Evolutionary conservation across 2,113 vertebrate species (phyloP), one percentile per base, ranked within the genome.

Genomic region (Steatornis caripensis): DNA sequence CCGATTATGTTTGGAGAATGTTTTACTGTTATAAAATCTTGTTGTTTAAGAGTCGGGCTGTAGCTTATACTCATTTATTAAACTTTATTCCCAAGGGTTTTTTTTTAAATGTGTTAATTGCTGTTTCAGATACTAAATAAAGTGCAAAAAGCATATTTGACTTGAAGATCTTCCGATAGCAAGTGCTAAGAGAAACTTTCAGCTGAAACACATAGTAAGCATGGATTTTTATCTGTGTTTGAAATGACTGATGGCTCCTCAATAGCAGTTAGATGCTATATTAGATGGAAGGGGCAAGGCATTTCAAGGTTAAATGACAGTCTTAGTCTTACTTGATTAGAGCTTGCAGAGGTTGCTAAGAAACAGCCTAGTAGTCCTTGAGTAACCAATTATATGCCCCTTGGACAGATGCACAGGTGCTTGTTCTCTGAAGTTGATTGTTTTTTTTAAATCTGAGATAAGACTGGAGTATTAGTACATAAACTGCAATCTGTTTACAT

Each of bases 341-440:
- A 96, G 98, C 98, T 97, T 97, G 98, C 97, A 92, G 97, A 96
- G 94, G 98, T 99, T 99, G 98, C 99, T 98, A 98, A 99, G 99
- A 97, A 98, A 99, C 97, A 75, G 91, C 95, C 95, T 97, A 98
- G 98, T 98, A 98, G 98, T 97, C 98, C 98, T 98, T 90, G 94
- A 98, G 98, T 99, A 99, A 98, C 98, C 98, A 98, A 98, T 99
- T 98, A 98, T 97, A 93, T 97, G 93, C 87, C 96, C 87, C 93
- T 97, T 97, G 87, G 80, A 96, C 94, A 97, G 96, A 97, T 87
- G 86, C 91, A 96, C 92, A 94, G 96, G 95, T 96, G 87, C 89
- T 96, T 78, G 26, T 84, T 95, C 60, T 90, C 78, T 74, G 49
- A 96, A 97, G 60, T 75, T 53, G 34, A 19, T 20, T 6, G 46